phyloP scores from a whole-genome alignment of 2,797 vertebrate genomes.

The Pelodytes ibericus region DNA sequence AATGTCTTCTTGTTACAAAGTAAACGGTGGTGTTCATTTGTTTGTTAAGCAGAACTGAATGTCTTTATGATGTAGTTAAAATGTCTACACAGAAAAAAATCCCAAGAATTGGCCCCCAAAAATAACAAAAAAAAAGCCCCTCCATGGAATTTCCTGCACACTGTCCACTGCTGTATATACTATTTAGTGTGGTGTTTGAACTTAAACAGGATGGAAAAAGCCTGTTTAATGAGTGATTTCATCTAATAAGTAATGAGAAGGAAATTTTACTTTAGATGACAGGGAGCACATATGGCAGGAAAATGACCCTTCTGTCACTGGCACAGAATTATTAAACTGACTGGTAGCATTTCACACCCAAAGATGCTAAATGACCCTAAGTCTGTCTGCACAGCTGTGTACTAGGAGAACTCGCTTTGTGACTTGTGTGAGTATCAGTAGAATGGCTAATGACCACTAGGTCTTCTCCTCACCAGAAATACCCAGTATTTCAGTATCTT shows the following conservation, averaged over 20 bases:
- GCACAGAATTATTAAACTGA: background rate
- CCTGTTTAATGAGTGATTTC: background rate
- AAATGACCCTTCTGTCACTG: background rate
- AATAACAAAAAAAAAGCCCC: no score
- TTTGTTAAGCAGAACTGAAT: no score
- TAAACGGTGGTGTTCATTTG: no score
- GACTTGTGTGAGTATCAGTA: background rate
- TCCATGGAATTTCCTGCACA: no score
- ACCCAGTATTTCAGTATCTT: no score
- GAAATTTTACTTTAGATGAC: background rate
- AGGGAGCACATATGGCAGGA: background rate
- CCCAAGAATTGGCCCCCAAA: no score
- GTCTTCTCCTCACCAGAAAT: background rate
- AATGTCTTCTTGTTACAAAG: no score
- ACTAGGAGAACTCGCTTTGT: background rate
- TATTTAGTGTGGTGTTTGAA: no score
- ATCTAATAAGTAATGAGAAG: background rate
- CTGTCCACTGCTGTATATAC: no score
- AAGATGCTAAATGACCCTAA: background rate
- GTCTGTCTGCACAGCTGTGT: background rate
- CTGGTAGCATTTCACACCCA: conserved; percentile 4
- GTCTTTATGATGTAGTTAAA: no score
- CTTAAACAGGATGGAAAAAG: no score
- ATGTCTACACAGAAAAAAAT: no score
- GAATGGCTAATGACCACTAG: background rate